A percentile compares a stretch with the other conserved stretches of the same genome.
Evolutionary conservation across 1,140 invertebrate genomes (phyloP).

Genomic region (Cydia fagiglandana): DNA sequence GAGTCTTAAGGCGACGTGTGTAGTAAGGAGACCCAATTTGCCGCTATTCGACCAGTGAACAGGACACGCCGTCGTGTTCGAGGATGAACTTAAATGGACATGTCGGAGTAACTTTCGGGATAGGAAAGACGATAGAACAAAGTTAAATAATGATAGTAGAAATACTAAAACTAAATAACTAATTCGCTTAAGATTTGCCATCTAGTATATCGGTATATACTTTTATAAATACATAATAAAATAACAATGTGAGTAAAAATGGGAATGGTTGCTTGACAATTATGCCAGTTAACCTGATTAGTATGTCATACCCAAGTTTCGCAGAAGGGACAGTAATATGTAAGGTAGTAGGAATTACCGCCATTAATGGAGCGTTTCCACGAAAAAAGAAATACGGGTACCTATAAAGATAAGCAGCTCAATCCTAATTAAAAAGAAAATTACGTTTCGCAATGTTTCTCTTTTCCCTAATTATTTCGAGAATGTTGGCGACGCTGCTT

Average conservation of each 20-base stretch:
- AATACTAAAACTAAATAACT: not conserved
- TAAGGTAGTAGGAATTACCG: not conserved
- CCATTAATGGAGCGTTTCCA: not conserved
- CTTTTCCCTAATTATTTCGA: not conserved
- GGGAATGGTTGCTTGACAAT: too few relatives aligned
- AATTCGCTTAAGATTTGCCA: not conserved
- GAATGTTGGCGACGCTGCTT: not conserved
- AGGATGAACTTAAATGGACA: not conserved
- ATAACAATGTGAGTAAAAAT: too few relatives aligned
- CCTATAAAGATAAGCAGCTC: not conserved
- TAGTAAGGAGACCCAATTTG: not conserved
- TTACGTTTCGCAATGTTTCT: slow-evolving; percentile 4
- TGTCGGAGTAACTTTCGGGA: not conserved
- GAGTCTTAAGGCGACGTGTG: not conserved
- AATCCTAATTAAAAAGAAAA: slow-evolving; percentile 19
- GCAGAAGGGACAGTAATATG: not conserved
- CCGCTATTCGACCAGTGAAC: not conserved
- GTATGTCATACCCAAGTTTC: not conserved
- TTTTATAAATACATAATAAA: too few relatives aligned
- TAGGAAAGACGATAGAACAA: not conserved
- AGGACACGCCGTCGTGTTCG: not conserved
- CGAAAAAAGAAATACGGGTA: not conserved
- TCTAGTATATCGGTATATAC: too few relatives aligned
- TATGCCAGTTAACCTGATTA: not conserved
- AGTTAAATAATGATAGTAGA: not conserved